These are phyloP conservation scores for Entomyzon cyanotis DNA, from an alignment of 2,113 vertebrate species.

Conservation along the genomic window DNA sequence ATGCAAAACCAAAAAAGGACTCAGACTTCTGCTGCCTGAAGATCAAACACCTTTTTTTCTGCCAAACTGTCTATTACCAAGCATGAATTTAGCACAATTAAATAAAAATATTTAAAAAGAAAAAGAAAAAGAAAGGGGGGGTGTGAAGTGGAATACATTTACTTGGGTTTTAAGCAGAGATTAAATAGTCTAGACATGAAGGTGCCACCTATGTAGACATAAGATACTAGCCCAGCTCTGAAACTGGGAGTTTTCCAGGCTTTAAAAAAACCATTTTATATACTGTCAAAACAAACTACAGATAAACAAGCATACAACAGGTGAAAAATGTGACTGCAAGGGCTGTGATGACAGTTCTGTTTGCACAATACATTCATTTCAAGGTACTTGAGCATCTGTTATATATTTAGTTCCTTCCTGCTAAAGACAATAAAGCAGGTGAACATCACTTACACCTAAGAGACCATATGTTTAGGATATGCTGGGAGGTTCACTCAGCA, in stretches of 20 bases:
- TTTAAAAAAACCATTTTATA: background rate
- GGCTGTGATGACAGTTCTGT: slow-evolving; percentile 14
- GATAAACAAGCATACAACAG: slow-evolving; percentile 14
- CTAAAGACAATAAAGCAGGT: slow-evolving; percentile 19
- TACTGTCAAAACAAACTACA: slow-evolving; percentile 15
- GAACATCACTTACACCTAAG: background rate
- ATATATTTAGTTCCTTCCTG: background rate
- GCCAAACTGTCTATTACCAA: background rate
- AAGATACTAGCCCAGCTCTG: background rate
- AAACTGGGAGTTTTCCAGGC: background rate
- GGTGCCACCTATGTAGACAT: background rate
- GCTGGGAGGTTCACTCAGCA: background rate
- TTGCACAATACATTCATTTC: slow-evolving; percentile 25
- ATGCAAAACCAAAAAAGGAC: background rate
- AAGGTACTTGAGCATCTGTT: slow-evolving; percentile 25
- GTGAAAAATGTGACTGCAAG: slow-evolving; percentile 39
- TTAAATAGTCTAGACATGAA: background rate
- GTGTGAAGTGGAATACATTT: background rate
- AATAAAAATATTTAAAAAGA: background rate
- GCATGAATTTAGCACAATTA: background rate
- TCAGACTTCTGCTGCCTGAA: background rate
- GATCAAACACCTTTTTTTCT: background rate
- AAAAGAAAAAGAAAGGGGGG: no score
- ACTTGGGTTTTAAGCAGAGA: background rate
- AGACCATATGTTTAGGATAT: slow-evolving; percentile 14